phyloP scores from a whole-genome alignment of 2,113 vertebrate genomes.

The Penelope pileata region DNA sequence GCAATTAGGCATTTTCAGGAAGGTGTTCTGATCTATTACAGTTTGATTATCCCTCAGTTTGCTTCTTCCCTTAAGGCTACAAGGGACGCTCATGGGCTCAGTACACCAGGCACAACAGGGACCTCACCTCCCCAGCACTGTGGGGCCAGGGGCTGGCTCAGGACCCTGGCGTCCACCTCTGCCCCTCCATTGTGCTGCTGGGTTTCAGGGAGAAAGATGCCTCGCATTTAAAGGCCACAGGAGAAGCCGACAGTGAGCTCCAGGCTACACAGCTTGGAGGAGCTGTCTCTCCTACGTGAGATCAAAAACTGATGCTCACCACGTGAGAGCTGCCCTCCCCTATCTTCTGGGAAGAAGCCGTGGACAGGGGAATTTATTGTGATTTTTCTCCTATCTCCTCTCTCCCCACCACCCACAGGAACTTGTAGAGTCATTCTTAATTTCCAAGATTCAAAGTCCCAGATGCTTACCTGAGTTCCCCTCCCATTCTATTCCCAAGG shows the following conservation, averaged over 20 bases:
- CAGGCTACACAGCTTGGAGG: background rate
- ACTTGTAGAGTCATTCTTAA: background rate
- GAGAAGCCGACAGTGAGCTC: background rate
- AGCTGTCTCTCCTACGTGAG: background rate
- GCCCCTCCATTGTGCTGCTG: background rate
- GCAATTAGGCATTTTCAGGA: background rate
- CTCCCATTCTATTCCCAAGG: background rate
- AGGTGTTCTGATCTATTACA: fast-evolving
- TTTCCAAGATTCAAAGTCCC: background rate
- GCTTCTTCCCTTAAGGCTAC: background rate
- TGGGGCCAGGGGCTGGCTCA: too few species aligned
- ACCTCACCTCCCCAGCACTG: too few species aligned
- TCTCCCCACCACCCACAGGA: background rate
- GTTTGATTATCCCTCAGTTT: background rate
- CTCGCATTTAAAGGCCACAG: background rate
- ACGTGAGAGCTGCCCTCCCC: fast-evolving
- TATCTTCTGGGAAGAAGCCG: background rate
- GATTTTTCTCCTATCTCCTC: background rate
- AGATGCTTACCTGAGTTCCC: background rate
- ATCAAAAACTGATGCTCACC: background rate
- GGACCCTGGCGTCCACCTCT: too few species aligned
- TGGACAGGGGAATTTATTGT: background rate
- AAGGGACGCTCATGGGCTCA: background rate
- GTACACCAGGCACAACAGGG: too few species aligned
- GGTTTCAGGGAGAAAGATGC: background rate